Base-by-base conservation (phyloP, 2,797 vertebrate species). In the Xiphophorus birchmanni region DNA sequence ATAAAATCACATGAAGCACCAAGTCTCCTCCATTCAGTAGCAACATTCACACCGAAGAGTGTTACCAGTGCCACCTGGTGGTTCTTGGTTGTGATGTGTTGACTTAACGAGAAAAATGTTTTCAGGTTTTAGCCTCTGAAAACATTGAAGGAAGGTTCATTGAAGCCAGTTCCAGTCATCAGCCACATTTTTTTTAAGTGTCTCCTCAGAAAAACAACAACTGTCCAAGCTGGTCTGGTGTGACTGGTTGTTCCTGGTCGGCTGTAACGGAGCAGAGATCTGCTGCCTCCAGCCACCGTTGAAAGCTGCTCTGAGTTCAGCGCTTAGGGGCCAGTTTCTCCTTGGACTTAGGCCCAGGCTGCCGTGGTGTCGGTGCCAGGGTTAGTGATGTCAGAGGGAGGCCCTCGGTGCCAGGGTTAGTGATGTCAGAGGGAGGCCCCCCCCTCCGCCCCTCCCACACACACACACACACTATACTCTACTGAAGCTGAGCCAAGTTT, bases 391-490 rank as follows among this genome's bases (percentile, higher is more conserved):
- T 88, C 81, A 85, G 37, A 60, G 44, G 45, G 47, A 78, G 32
- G 63, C 8, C 35, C 18, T 18, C 13, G 1, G 32, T 52, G 73
- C 80, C 77, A 80, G 56, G 47, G 74, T 12, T 65, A 15, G 17
- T 82, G 80, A 81, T 76, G 85, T 88, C 81, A 85, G 37, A 60
- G 44, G 45, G 47, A 78, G 32, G 63, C 8, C 35, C 18, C n/a
- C n/a, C n/a, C n/a, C n/a, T n/a, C n/a, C n/a, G n/a, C n/a, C n/a
- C n/a, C n/a, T n/a, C n/a, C n/a, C 63, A 72, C 42, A 17, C 13
- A 60, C 10, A 60, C 56, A 1, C 10, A 60, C 12, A 11, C 1
- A n/a, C 65, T 5, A 2, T 1, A 60, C 32, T 47, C 47, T 50
- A n/a, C 58, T 9, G 32, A 40, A 42, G 72, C 56, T 4, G 8